Evolutionary conservation across 2,888 invertebrate species (phyloP), one percentile per base, ranked within the genome.

Genomic region (Actias luna): DNA sequence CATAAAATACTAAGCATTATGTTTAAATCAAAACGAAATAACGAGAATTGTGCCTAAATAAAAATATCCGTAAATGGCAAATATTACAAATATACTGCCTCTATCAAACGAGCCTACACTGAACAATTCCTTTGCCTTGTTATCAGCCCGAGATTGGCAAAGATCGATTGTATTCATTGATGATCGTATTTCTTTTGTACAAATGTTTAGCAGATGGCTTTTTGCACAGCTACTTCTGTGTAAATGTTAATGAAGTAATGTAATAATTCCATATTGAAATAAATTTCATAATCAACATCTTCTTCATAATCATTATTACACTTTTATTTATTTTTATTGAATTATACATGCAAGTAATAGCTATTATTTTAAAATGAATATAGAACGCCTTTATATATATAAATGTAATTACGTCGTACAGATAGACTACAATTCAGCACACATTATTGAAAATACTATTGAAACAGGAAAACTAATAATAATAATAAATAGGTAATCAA

Each of bases 111-210:
- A 69, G 67, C 68, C 79, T 68, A 63, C 67, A 67, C 59, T 67
- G 70, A 73, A 73, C 73, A 71, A 73, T 69, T 69, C 70, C 61
- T 66, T 64, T 63, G 72, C 68, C 74, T 74, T 73, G 71, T 76
- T 71, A 73, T 68, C 62, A 70, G 64, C 64, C 63, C 64, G 66
- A 79, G 80, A 82, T 80, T 78, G 77, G 72, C 70, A 75, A 81
- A 79, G 72, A 79, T 79, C 73, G 75, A 79, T 77, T 77, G 73
- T 52, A 57, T 46, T 73, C 36, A 57, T n/a, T 31, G 27, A n/a
- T 5, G 8, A n/a, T 65, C 65, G 29, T 27, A 58, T 63, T 70
- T 69, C 67, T 73, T 72, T 71, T 67, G 61, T 65, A 22, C 59
- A 61, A 65, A 69, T 69, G 72, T 75, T 71, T 73, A 72, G 73